Conservation (phyloP, 2,797 vertebrate species). For the Sebastes steindachneri region DNA sequence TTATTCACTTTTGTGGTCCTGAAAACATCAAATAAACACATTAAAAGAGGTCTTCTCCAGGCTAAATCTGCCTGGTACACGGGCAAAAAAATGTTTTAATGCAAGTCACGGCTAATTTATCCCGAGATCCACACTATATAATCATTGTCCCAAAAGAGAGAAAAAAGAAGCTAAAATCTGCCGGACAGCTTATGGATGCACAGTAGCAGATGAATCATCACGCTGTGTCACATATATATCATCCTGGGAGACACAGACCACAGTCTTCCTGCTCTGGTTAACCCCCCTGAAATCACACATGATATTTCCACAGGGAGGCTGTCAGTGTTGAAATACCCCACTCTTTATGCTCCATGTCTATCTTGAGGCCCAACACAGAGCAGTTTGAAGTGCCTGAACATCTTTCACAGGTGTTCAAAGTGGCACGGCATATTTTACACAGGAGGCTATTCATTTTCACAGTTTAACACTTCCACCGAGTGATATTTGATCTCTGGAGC, state of each 20-base stretch:
- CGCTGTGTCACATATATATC: constrained; percentile 65
- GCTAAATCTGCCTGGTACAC: constrained; percentile 16
- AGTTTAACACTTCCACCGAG: constrained; percentile 16
- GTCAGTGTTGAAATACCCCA: constrained; percentile 46
- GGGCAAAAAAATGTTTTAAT: constrained; percentile 50
- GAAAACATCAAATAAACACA: constrained; percentile 55
- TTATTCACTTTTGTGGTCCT: constrained; percentile 45
- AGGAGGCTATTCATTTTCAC: constrained; percentile 45
- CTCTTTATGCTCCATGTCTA: constrained; percentile 28
- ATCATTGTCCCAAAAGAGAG: constrained; percentile 57
- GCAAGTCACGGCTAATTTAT: constrained; percentile 73
- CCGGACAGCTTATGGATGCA: constrained; percentile 74
- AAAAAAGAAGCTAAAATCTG: constrained; percentile 58
- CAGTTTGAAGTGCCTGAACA: constrained; percentile 38
- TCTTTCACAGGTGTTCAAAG: constrained; percentile 64
- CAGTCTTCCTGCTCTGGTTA: constrained; percentile 64
- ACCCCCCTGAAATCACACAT: constrained; percentile 52
- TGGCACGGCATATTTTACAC: constrained; percentile 13
- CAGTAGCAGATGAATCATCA: constrained; percentile 77
- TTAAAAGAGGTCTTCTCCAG: constrained; percentile 24
- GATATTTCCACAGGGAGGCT: constrained; percentile 70
- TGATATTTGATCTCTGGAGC: background rate
- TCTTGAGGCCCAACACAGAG: background rate
- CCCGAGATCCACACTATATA: constrained; percentile 59
- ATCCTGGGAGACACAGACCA: constrained; percentile 57